phyloP scores from a whole-genome alignment of 2,888 invertebrate species.

The Drosophila cognata region DNA sequence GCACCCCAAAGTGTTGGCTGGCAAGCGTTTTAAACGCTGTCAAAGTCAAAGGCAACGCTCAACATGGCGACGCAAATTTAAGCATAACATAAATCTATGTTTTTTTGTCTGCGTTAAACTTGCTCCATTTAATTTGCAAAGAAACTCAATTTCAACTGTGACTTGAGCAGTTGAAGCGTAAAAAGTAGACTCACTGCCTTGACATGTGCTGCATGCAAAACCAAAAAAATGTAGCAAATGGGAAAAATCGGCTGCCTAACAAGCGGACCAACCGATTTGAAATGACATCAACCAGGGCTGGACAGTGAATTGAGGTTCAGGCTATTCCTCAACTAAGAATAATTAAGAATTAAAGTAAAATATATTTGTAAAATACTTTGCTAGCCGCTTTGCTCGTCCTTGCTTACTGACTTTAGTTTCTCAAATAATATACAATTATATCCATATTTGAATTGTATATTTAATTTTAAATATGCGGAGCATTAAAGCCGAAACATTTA shows the following conservation, averaged over 20 bases:
- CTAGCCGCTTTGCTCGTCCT: neutral
- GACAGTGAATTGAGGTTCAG: neutral
- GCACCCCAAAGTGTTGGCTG: slow-evolving; percentile 20
- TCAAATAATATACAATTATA: neutral
- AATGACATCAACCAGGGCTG: slow-evolving; percentile 15
- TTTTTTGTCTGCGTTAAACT: slow-evolving; percentile 6
- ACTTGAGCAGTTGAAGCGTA: slow-evolving; percentile 51
- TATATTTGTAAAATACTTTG: neutral
- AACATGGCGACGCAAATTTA: slow-evolving; percentile 30
- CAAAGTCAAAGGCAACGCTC: slow-evolving; percentile 40
- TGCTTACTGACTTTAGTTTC: neutral
- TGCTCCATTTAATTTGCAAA: slow-evolving; percentile 51
- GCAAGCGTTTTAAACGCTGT: slow-evolving; percentile 47
- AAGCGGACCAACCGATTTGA: slow-evolving; percentile 10
- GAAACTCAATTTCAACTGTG: slow-evolving; percentile 68
- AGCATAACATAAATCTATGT: slow-evolving; percentile 22
- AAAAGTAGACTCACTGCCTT: slow-evolving; percentile 24
- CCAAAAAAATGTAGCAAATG: slow-evolving; percentile 46
- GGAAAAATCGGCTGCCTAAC: slow-evolving; percentile 17
- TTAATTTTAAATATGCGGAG: neutral
- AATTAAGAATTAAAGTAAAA: neutral
- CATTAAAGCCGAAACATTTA: neutral
- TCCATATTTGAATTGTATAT: neutral
- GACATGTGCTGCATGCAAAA: slow-evolving; percentile 43
- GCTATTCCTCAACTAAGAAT: neutral